These are phyloP conservation scores for Gymnogyps californianus DNA, from an alignment of 2,113 vertebrate species.

Conservation along the genomic window DNA sequence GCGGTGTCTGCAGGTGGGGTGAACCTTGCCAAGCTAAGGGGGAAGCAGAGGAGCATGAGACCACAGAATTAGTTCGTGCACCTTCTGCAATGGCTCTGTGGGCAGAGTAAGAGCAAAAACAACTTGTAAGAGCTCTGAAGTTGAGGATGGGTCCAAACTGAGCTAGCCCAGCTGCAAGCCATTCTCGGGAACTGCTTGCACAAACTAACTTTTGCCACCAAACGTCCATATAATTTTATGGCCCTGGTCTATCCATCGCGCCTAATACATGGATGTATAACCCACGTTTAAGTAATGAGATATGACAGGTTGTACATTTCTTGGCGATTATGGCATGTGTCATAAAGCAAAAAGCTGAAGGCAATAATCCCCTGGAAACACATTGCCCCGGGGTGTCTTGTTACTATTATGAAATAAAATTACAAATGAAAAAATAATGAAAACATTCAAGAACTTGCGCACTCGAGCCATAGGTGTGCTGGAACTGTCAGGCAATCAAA, in stretches of 20 bases:
- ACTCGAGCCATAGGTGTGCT: neutral
- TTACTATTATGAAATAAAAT: conserved; percentile 13
- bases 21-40: neutral
- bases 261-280: neutral
- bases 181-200: neutral
- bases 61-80: neutral
- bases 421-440: conserved; percentile 37
- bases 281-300: conserved; percentile 30
- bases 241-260: neutral
- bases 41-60: neutral
- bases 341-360: conserved; percentile 51
- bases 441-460: neutral
- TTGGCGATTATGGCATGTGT: conserved; percentile 29
- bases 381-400: neutral
- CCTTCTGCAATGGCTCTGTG: neutral
- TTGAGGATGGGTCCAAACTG: neutral
- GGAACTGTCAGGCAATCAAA: neutral
- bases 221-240: conserved; percentile 30
- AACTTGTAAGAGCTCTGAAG: neutral
- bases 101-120: neutral
- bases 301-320: conserved; percentile 37
- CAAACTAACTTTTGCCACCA: conserved; percentile 7
- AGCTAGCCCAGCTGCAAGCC: neutral
- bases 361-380: conserved; percentile 53
- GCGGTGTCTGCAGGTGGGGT: neutral